Base-by-base conservation (phyloP, 2,113 vertebrate species). In the Orycteropus afer region DNA sequence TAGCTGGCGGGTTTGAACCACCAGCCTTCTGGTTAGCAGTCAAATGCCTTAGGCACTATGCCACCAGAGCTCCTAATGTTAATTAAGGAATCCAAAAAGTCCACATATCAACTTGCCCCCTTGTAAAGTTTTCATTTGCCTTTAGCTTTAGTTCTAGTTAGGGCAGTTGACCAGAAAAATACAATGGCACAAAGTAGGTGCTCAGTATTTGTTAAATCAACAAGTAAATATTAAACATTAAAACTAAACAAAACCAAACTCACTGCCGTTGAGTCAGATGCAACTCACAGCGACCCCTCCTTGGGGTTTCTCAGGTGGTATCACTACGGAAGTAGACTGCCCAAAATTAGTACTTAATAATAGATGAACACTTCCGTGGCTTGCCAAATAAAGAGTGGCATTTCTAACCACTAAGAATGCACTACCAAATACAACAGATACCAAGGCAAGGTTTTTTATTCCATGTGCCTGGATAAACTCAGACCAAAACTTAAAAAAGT, bases 131-230 rank as follows among this genome's bases (percentile, higher is more conserved):
- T 89, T 83, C 79, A 89, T 37, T 5, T 73, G 84, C 53, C 80
- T 93, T 73, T 84, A 92, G 42, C 27, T 81, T 73, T 87, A 93
- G n/a, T 73, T 80, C 25, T 79, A 73, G 8, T 59, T 80, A 71
- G 7, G 15, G 12, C 47, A 65, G 14, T 47, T 83, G 49, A 67
- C 23, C 17, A 89, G 59, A 69, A 89, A 89, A 84, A 77, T 47
- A 25, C 25, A 77, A 89, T 57, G 10, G 34, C 77, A 53, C 25
- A 47, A 78, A 49, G 49, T 29, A 45, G 18, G n/a, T 69, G 34
- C 40, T 83, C 79, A 40, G 47, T 77, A 45, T 82, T 77, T 76
- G 69, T 77, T 67, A 84, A 74, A 57, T 40, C 69, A 67, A 67
- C 40, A 77, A 61, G 15, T 71, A 90, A 47, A 92, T 65, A 61